Base-by-base conservation (phyloP, 2,797 vertebrate genomes). In the Lerista edwardsae region DNA sequence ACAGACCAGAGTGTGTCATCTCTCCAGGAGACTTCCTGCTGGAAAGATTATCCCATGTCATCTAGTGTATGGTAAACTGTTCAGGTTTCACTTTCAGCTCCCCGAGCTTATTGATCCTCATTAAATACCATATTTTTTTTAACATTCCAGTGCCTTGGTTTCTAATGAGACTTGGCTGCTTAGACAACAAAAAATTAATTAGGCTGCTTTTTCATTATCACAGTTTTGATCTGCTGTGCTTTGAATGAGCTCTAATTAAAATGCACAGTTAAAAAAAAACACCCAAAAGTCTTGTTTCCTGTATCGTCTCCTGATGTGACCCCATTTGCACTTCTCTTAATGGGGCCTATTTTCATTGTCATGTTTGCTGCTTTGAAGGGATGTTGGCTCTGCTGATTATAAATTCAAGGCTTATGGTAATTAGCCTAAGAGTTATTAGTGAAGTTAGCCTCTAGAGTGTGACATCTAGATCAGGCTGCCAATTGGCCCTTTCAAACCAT, bases 241-340 rank as follows among this genome's bases (percentile, higher is more conserved):
- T 93, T 92, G 88, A 93, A 94, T 90, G 90, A 91, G 92, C 80
- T 92, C 90, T 94, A 93, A 95, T 95, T 95, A 94, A 95, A 94
- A 95, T 92, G 89, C 88, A 92, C 89, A 90, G 92, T 94, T 94
- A 65, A 55, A 73, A 93, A 74, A 34, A 75, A 75, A 59, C 23
- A 36, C 3, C 27, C 23, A 19, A 95, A 90, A 90, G 4, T 82
- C 87, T 85, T 81, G 19, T 76, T 90, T 69, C 84, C 86, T 77
- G 89, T 67, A 77, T 85, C 87, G 86, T 59, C 1, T 59, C 72
- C 89, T 81, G 86, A 86, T 19, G 75, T 68, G 36, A 76, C 41
- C 75, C 83, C 0, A 0, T 51, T 75, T 87, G 75, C 71, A 3
- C 84, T 72, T 87, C 81, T 0, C 0, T 79, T 0, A 1, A 44